Base-by-base conservation (phyloP, 2,797 vertebrate species). In the Eutrigla gurnardus region DNA sequence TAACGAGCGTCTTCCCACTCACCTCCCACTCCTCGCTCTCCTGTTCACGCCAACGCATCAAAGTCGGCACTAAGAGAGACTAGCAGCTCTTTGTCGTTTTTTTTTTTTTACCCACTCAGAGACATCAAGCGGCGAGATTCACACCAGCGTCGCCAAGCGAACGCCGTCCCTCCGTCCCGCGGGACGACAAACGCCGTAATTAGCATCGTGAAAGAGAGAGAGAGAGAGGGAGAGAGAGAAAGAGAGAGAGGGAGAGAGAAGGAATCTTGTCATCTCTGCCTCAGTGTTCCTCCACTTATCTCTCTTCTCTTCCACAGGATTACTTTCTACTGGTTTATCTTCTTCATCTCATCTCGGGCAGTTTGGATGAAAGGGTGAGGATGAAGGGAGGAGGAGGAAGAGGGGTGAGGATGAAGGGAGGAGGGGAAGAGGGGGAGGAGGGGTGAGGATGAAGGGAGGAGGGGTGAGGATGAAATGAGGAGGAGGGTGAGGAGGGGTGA, bases 31-130 rank as follows among this genome's bases (percentile, higher is more conserved):
- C 50, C 43, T 66, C 4, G 18, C 50, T 12, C 47, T 42, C 53
- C 74, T 40, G 61, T 32, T 69, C 35, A 61, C 32, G 45, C 57
- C 36, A 18, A 58, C 37, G 77, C 76, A 83, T 88, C 78, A 88
- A 79, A 85, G 53, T 61, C 55, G 25, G 25, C 36, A 12, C 65
- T 35, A 62, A 80, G 66, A 40, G 40, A 11, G 18, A 84, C 80
- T 35, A 77, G 75, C 67, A 49, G 75, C 69, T 78, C 77, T 89
- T 85, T 87, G 81, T 72, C 78, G 77, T 80, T 84, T 72, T 69
- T 33, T 64, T 70, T 65, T 57, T 63, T 4, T 59, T 52, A 62
- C 47, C 62, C 4, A 5, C 67, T 65, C 52, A 47, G 35, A 82
- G 65, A 76, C 65, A 73, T 75, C 12, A 62, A 11, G 57, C 76